Base-by-base conservation (phyloP, 2,113 vertebrate species). In the Apteryx owenii region DNA sequence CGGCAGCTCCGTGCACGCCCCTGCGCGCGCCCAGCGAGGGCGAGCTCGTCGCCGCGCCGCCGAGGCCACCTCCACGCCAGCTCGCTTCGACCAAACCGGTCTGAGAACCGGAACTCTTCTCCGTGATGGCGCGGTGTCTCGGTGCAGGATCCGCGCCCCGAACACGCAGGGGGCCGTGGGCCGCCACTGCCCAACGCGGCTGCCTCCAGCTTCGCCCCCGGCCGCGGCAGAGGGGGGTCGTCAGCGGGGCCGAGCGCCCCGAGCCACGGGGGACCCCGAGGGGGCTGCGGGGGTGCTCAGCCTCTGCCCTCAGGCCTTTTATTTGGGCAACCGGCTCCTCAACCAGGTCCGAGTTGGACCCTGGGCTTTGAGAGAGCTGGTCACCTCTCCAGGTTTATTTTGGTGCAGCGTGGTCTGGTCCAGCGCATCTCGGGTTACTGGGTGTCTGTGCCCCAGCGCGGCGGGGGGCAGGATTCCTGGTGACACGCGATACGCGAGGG, bases 311-410 rank as follows among this genome's bases (percentile, higher is more conserved):
- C 62, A 8, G 53, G 7, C 31, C 36, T 21, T 42, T 50, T 4
- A 12, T 31, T 3, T 21, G 61, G 51, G 51, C 76, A 36, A 29
- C 12, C 31, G 22, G 58, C 36, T 46, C 50, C 50, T 65, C 1
- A 1, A 36, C 46, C 73, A 50, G 23, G 16, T 50, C 22, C 23
- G 15, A 61, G 28, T 44, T 38, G 36, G 36, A 38, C 36, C 36
- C 36, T 38, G 36, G 36, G 66, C 9, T n/a, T 3, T 3, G 73
- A 68, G 82, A 2, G 29, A 10, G 53, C 79, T 25, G 58, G 31
- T 64, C 85, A 73, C 60, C 48, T 88, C 89, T 93, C 54, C 85
- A 44, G 89, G 79, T 69, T 93, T 97, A 97, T 97, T 97, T 96
- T 44, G 62, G 94, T 85, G 87, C 14, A 1, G 70, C 0, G 0